phyloP scores from a whole-genome alignment of 2,888 invertebrate genomes.

The Cotesia congregata region DNA sequence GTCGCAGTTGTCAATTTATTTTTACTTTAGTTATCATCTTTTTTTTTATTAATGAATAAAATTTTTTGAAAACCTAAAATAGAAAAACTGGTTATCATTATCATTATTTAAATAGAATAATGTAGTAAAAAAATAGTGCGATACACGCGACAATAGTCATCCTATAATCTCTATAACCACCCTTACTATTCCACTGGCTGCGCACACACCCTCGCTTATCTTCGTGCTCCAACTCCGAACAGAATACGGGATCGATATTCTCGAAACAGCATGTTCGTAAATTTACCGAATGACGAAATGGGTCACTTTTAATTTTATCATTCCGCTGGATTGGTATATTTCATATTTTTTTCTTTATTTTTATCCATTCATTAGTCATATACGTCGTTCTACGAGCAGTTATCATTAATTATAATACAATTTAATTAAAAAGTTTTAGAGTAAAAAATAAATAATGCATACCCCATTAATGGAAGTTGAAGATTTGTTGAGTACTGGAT shows the following conservation, averaged over 20 bases:
- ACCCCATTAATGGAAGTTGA: not conserved
- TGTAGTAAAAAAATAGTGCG: not conserved
- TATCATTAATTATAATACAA: too few relatives aligned
- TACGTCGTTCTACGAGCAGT: too few relatives aligned
- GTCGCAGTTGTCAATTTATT: not conserved
- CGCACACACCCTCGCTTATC: slow-evolving; percentile 32
- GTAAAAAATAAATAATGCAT: not conserved
- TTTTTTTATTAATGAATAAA: too few relatives aligned
- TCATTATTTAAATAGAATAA: not conserved
- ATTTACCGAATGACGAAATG: slow-evolving; percentile 52
- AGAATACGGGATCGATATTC: slow-evolving; percentile 46
- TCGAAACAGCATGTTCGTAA: slow-evolving; percentile 46
- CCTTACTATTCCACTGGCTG: slow-evolving; percentile 18
- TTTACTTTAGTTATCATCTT: not conserved
- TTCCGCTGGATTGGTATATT: not conserved
- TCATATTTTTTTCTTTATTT: not conserved
- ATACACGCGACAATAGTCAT: slow-evolving; percentile 7
- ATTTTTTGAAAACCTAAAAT: too few relatives aligned
- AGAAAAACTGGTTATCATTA: too few relatives aligned
- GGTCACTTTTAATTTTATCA: slow-evolving; percentile 51
- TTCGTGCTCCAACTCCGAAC: slow-evolving; percentile 34
- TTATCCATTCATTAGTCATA: not conserved
- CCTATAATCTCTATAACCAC: slow-evolving; percentile 6
- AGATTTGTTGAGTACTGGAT: not conserved
- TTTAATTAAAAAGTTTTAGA: not conserved